Evolutionary conservation across 2,797 vertebrate species (phyloP), one percentile per base, ranked within the genome.

Genomic region (Sebastes alutus): DNA sequence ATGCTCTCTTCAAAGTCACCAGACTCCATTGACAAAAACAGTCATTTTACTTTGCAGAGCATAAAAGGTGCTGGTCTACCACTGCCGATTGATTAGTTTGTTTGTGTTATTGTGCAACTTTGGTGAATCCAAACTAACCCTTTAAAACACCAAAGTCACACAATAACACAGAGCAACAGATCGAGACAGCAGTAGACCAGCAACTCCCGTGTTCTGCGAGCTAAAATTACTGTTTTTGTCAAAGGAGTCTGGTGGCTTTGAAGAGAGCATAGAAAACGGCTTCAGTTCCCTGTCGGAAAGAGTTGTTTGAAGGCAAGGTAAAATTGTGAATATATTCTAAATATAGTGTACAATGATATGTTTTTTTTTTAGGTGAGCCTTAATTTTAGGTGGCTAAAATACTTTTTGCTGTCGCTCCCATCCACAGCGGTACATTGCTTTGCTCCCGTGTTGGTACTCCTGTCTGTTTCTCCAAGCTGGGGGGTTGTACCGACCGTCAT

Each of bases 401-500:
- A 46, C 9, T 8, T 27, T 65, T 18, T 23, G 14, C 8, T 64
- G 46, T 7, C 18, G 7, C 16, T 8, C 46, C 46, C 1, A 20
- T 10, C 29, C 55, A 58, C 18, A 49, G 59, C 20, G 4, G 20
- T 61, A 33, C 29, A 64, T 38, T 16, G 16, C 35, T 42, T 42
- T 10, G 7, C 62, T 64, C 25, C 60, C 6, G 32, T 33, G 20
- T 4, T 3, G 30, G n/a, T 14, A 12, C n/a, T 62, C 11, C 2
- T 62, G 32, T 35, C 6, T 62, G 30, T 33, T 61, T 22, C 18
- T n/a, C 33, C 33, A 42, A 42, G 38, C 35, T 42, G 20, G 3
- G 0, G 14, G 10, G 16, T 6, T 6, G 5, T 49, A 0, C 10
- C 3, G 6, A 49, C 18, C 1, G 16, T 13, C 16, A 49, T 49